Evolutionary conservation across 2,113 vertebrate species (phyloP).

Genomic region (Polypterus senegalus): DNA sequence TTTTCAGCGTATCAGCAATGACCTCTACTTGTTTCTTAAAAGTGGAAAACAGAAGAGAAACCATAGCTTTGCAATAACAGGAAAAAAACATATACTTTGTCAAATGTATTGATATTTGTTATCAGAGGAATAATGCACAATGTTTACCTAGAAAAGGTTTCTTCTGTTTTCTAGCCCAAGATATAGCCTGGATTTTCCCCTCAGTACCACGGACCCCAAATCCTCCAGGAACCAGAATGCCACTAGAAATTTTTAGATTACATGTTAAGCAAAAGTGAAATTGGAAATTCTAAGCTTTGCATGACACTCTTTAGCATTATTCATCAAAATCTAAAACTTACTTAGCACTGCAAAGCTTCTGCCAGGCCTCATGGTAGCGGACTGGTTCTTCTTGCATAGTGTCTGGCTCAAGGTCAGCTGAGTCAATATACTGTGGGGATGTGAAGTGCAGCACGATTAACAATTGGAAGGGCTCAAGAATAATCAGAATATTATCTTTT

Average conservation of each 20-base stretch:
- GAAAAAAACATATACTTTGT: no score
- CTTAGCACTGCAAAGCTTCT: constrained; percentile 88
- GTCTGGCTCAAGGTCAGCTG: constrained; percentile 70
- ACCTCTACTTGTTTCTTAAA: no score
- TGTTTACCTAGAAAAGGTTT: constrained; percentile 82
- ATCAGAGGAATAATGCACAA: background rate
- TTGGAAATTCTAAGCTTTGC: background rate
- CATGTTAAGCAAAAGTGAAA: accelerated
- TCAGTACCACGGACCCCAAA: constrained; percentile 91
- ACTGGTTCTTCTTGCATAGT: constrained; percentile 82
- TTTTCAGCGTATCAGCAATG: no score
- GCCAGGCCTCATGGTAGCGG: constrained; percentile 90
- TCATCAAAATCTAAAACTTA: constrained; percentile 40
- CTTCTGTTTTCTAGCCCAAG: constrained; percentile 89
- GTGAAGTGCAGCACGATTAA: no score
- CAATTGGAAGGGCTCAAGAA: no score
- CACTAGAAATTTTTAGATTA: constrained; percentile 36
- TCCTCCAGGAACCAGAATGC: constrained; percentile 85
- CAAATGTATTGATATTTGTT: no score
- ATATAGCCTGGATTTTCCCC: constrained; percentile 90
- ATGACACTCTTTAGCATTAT: background rate
- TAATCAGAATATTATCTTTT: no score
- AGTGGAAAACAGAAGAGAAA: no score
- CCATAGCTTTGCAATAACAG: no score
- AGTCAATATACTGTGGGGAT: constrained; percentile 74